A percentile compares a stretch with the other conserved stretches of the same genome.
Evolutionary conservation across 2,888 invertebrate species (phyloP).

Genomic region (Drosophila ezoana): DNA sequence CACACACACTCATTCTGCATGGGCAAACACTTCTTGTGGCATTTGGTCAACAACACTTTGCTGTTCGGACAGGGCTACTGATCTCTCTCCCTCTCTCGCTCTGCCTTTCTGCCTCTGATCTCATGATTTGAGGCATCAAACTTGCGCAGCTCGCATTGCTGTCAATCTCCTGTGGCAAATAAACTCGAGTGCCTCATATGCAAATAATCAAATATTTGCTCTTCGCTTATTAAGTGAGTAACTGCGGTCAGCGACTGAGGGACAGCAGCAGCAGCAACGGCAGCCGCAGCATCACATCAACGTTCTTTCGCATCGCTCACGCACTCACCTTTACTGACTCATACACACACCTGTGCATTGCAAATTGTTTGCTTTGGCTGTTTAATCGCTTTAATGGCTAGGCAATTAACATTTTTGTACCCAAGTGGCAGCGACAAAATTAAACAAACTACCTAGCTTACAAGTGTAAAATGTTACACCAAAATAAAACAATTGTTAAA

Average conservation of each 20-base stretch:
- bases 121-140: conserved; percentile 60
- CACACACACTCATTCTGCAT: conserved; percentile 44
- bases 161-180: conserved; percentile 80
- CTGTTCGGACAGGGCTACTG: conserved; percentile 54
- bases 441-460: conserved; percentile 21
- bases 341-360: conserved; percentile 57
- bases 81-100: conserved; percentile 42
- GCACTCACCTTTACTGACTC: conserved; percentile 29
- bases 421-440: conserved; percentile 29
- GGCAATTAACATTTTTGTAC: conserved; percentile 66
- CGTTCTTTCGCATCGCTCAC: conserved; percentile 29
- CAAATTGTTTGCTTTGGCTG: conserved; percentile 69
- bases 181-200: conserved; percentile 75
- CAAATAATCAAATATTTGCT: conserved; percentile 78
- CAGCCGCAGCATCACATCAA: conserved; percentile 30
- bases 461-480: conserved; percentile 27
- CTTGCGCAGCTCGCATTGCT: conserved; percentile 47
- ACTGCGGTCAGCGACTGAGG: conserved; percentile 66
- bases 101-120: conserved; percentile 29
- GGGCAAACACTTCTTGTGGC: conserved; percentile 68
- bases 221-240: conserved; percentile 81
- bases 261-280: conserved; percentile 28
- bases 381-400: conserved; percentile 80
- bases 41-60: conserved; percentile 67
- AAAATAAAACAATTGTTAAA: not conserved